Percentiles rank a stretch among this genome's conserved stretches.
Conservation (phyloP, 2,113 vertebrate genomes). For the Mus spicilegus region DNA sequence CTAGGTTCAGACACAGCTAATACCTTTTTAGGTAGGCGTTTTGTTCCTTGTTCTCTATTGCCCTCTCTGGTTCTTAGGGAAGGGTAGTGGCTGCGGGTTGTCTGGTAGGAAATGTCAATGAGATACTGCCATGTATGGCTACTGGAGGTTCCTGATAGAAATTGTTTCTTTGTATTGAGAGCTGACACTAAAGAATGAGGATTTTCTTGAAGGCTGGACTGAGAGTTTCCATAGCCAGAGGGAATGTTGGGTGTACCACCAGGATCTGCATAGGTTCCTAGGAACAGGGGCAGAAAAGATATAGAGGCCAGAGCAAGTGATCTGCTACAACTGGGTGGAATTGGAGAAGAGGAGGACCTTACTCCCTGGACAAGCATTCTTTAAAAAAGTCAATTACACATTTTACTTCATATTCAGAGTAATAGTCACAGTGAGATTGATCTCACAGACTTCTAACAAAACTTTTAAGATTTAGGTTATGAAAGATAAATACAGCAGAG, state of each 20-base stretch:
- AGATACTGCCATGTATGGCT: neutral
- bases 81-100: neutral
- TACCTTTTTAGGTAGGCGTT: neutral
- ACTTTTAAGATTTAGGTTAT: neutral
- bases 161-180: neutral
- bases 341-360: neutral
- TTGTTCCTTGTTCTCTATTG: neutral
- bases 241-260: neutral
- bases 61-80: neutral
- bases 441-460: neutral
- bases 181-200: neutral
- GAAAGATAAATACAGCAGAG: neutral
- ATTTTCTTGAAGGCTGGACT: neutral
- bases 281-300: neutral
- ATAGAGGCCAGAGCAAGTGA: neutral
- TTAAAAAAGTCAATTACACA: neutral
- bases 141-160: neutral
- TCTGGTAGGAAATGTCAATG: neutral
- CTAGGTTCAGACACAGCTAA: neutral
- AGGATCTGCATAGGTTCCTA: neutral
- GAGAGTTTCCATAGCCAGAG: too few relatives aligned
- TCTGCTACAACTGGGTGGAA: neutral
- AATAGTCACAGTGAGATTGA: neutral
- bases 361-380: too few relatives aligned
- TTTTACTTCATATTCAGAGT: neutral